phyloP scores from a whole-genome alignment of 2,113 vertebrate species.

The Poeciliopsis prolifica region DNA sequence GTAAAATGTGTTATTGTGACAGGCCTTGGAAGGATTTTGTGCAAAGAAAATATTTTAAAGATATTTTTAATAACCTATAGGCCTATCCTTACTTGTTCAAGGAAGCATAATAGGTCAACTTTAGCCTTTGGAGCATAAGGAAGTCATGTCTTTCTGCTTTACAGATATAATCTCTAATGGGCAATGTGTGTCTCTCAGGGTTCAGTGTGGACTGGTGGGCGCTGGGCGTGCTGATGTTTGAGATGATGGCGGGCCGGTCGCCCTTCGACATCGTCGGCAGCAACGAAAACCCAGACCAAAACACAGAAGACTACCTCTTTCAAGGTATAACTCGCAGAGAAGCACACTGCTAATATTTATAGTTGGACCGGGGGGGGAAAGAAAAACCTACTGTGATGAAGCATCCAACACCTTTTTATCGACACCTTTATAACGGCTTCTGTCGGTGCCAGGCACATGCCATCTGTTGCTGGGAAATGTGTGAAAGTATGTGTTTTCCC shows the following conservation, averaged over 20 bases:
- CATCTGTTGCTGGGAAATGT: constrained; percentile 62
- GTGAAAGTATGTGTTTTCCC: constrained; percentile 28
- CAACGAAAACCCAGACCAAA: constrained; percentile 98
- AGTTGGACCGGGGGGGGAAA: background rate
- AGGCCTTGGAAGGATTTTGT: too few relatives aligned
- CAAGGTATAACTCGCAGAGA: constrained; percentile 82
- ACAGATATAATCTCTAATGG: background rate
- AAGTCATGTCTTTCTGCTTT: background rate
- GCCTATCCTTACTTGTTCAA: too few relatives aligned
- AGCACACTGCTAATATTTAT: background rate
- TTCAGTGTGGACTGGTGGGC: constrained; percentile 99
- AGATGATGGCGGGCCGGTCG: constrained; percentile 99
- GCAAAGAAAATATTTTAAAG: too few relatives aligned
- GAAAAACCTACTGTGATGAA: constrained; percentile 5
- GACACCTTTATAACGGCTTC: constrained; percentile 46
- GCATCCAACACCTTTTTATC: constrained; percentile 38
- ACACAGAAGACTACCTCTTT: constrained; percentile 99
- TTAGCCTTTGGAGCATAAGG: too few relatives aligned
- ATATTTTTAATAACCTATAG: too few relatives aligned
- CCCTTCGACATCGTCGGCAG: constrained; percentile 98
- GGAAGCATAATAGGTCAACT: too few relatives aligned
- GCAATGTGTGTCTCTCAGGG: constrained; percentile 72
- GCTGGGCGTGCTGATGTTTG: constrained; percentile 97
- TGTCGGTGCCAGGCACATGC: constrained; percentile 21
- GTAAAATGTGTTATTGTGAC: too few relatives aligned